Percentiles rank a stretch among this genome's conserved stretches.
Evolutionary conservation across 2,797 vertebrate genomes (phyloP).

Genomic region (Lophotriccus pileatus): DNA sequence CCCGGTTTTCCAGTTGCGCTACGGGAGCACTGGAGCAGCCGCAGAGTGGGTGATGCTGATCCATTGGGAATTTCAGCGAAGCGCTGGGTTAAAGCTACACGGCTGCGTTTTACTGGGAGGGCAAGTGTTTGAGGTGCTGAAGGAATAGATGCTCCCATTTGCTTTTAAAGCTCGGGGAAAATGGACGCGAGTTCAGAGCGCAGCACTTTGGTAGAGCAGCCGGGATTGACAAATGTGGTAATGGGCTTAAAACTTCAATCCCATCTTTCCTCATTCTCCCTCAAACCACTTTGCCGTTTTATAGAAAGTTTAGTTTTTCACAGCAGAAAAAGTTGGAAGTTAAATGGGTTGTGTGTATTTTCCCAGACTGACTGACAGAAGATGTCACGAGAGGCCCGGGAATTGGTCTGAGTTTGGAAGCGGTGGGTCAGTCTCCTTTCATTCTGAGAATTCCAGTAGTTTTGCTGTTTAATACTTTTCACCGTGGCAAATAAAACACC

Average conservation of each 20-base stretch:
- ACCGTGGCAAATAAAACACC: rapidly evolving
- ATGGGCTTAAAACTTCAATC: background rate
- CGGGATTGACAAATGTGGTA: rapidly evolving
- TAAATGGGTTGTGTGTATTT: background rate
- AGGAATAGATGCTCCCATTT: background rate
- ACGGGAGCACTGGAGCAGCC: background rate
- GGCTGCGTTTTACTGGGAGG: background rate
- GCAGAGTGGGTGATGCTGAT: background rate
- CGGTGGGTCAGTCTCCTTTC: rapidly evolving
- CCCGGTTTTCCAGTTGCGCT: rapidly evolving
- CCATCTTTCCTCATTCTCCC: rapidly evolving
- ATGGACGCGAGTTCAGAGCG: background rate
- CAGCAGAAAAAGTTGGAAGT: background rate
- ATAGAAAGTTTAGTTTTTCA: background rate
- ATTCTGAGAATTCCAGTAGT: background rate
- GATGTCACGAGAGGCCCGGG: background rate
- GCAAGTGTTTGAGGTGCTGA: background rate
- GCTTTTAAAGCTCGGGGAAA: background rate
- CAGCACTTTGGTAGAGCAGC: background rate
- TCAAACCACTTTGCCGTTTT: rapidly evolving
- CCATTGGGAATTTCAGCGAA: background rate
- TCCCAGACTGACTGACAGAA: background rate
- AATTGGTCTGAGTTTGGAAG: background rate
- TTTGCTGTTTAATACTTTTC: background rate
- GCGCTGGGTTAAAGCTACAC: background rate